Base-by-base conservation (phyloP, 2,888 invertebrate species). In the Rhopalosiphum nymphaeae region DNA sequence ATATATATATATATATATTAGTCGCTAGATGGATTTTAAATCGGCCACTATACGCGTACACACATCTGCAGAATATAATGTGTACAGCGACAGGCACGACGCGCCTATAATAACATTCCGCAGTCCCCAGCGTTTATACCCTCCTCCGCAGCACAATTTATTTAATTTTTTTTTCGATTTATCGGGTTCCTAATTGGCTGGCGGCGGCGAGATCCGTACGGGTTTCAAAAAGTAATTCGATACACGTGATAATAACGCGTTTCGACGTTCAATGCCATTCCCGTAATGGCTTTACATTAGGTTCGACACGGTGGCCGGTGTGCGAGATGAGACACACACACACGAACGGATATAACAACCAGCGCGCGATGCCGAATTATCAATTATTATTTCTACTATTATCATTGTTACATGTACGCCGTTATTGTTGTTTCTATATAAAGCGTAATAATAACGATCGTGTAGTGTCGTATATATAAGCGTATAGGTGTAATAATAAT, bases 171-270 rank as follows among this genome's bases (percentile, higher is more conserved):
- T 49, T 49, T 78, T 21, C n/a, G 57, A 53, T 88, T 56, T 56
- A 46, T n/a, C 91, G 44, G 61, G n/a, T 87, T 87, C 46, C 46
- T 92, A 61, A 92, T 92, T 87, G 92, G 61, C 36, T 67, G 92
- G 49, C 67, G 49, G 91, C 61, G 21, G 46, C 91, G 49, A 49
- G 91, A 57, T 87, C 46, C 67, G 36, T 87, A 61, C 92, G 61
- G 49, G 42, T n/a, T 78, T 36, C 56, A 36, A 42, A 78, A 67
- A 89, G 93, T 49, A 57, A 93, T 93, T 89, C 44, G 93, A 93
- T 89, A 89, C 93, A 78, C 78, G 78, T 36, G 89, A 93, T 56
- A 84, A 89, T 84, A 89, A 89, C 92, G 56, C 78, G 78, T 88
- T 92, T 53, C 87, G 26, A 36, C n/a, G 88, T 89, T 56, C 93